These are phyloP conservation scores for Tiliqua scincoides DNA, from an alignment of 2,113 vertebrate genomes.

Conservation along the genomic window DNA sequence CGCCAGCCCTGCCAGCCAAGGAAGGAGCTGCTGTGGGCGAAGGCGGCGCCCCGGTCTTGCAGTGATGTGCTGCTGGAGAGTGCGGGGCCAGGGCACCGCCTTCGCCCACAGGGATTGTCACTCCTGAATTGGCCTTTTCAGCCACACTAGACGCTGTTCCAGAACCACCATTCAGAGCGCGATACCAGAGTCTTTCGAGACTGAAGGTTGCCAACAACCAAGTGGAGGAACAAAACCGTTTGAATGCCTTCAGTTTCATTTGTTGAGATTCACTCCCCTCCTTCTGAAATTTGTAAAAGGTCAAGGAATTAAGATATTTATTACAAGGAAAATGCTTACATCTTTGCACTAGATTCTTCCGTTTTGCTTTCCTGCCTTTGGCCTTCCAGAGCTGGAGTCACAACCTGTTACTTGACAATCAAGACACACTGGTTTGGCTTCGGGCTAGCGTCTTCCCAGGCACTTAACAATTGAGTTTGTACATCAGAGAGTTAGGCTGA, in stretches of 20 bases:
- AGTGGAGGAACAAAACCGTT: background rate
- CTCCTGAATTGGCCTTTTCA: too few species aligned
- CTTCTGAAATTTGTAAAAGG: background rate
- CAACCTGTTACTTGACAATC: constrained; percentile 39
- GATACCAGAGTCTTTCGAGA: too few species aligned
- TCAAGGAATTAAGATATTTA: background rate
- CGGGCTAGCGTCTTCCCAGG: constrained; percentile 8
- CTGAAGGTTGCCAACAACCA: too few species aligned
- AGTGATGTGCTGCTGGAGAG: too few species aligned
- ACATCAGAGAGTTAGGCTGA: constrained; percentile 3
- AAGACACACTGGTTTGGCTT: constrained; percentile 34
- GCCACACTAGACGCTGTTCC: too few species aligned
- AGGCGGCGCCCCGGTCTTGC: too few species aligned
- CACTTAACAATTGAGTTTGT: constrained; percentile 37
- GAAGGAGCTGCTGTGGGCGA: too few species aligned
- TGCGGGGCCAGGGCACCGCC: too few species aligned
- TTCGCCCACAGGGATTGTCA: too few species aligned
- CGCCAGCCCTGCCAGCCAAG: too few species aligned
- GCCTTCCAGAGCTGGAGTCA: background rate
- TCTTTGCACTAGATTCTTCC: background rate
- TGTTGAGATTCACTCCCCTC: background rate
- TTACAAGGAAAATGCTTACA: background rate
- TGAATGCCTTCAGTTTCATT: background rate
- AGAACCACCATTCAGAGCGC: too few species aligned
- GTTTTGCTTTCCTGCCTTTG: background rate